A percentile compares a stretch with the other conserved stretches of the same genome.
These are phyloP conservation scores for Lerema accius DNA, from an alignment of 1,140 invertebrate species.

Conservation along the genomic window DNA sequence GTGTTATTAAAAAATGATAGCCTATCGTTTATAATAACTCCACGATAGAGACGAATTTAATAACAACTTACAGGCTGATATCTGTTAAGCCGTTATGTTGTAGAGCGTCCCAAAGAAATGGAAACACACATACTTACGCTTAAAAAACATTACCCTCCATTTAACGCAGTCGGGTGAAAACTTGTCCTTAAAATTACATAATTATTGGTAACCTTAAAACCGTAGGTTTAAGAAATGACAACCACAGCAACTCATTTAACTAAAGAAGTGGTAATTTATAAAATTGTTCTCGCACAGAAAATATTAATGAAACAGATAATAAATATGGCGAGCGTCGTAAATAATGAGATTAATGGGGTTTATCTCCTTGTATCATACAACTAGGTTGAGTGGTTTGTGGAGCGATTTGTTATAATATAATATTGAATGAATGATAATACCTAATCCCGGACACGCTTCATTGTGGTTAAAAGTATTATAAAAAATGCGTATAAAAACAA, in stretches of 20 bases:
- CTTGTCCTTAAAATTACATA: neutral
- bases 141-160: too few relatives aligned
- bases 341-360: constrained; percentile 1
- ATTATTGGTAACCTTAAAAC: neutral
- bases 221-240: constrained; percentile 28
- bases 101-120: too few relatives aligned
- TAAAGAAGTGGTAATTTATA: constrained; percentile 31
- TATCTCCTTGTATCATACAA: neutral
- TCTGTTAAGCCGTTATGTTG: too few relatives aligned
- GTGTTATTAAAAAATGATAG: too few relatives aligned
- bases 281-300: constrained; percentile 31
- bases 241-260: constrained; percentile 16
- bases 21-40: too few relatives aligned
- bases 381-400: neutral
- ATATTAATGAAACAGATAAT: constrained; percentile 30
- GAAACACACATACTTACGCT: too few relatives aligned
- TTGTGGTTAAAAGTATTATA: too few relatives aligned
- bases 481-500: too few relatives aligned
- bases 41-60: too few relatives aligned
- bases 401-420: neutral
- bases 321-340: constrained; percentile 19
- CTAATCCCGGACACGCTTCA: too few relatives aligned
- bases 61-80: too few relatives aligned
- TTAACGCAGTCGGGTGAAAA: too few relatives aligned
- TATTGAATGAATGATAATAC: neutral